Conservation (phyloP, 23 tunicate genomes). For the Clavelina lepadiformis region DNA sequence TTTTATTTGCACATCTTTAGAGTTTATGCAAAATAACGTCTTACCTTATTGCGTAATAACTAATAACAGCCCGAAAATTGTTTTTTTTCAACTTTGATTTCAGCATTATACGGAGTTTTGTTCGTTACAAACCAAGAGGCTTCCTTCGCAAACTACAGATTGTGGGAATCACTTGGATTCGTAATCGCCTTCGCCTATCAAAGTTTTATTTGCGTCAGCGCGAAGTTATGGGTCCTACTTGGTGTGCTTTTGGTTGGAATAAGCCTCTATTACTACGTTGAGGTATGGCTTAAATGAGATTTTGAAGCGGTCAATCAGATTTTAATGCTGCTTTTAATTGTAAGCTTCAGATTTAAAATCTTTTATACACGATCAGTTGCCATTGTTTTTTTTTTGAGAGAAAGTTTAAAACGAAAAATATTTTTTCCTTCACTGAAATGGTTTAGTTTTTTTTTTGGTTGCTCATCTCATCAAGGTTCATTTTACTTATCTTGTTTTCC, state of each 20-base stretch:
- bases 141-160: conserved; percentile 71
- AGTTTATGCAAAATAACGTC: neutral
- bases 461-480: too few species aligned
- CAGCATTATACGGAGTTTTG: conserved; percentile 77
- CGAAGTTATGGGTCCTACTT: conserved; percentile 46
- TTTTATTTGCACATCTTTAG: too few species aligned
- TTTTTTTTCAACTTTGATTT: neutral
- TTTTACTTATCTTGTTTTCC: too few species aligned
- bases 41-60: neutral
- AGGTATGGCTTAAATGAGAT: conserved; percentile 19
- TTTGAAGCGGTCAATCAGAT: neutral
- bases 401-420: neutral
- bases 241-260: conserved; percentile 68
- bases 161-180: conserved; percentile 86
- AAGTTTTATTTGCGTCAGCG: conserved; percentile 41
- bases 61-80: neutral
- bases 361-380: neutral
- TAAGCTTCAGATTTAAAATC: neutral
- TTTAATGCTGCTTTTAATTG: neutral
- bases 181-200: conserved; percentile 75
- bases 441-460: too few species aligned
- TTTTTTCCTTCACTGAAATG: too few species aligned
- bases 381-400: neutral
- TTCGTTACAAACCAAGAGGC: conserved; percentile 65
- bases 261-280: conserved; percentile 41